phyloP scores from a whole-genome alignment of 1,140 invertebrate species.

The Lineus longissimus region DNA sequence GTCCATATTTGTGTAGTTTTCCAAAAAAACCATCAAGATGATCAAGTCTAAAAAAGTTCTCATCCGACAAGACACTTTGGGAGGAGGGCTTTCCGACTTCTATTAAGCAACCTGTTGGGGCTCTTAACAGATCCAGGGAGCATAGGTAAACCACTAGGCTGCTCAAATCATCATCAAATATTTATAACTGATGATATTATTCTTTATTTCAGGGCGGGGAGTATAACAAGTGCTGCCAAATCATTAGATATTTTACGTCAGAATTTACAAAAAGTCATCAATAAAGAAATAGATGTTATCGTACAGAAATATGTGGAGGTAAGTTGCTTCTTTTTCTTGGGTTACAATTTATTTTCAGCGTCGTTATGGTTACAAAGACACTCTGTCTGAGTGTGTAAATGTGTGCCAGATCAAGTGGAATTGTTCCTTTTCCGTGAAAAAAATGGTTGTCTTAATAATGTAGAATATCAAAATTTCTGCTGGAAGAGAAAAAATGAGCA shows the following conservation, averaged over 20 bases:
- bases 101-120: neutral
- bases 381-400: too few relatives aligned
- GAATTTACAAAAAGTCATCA: constrained; percentile 71
- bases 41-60: neutral
- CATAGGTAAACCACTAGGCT: neutral
- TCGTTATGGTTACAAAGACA: too few relatives aligned
- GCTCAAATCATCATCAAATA: too few relatives aligned
- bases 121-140: neutral
- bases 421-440: too few relatives aligned
- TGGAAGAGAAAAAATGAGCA: too few relatives aligned
- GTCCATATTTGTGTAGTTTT: too few relatives aligned
- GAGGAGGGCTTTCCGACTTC: neutral
- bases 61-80: neutral
- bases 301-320: constrained; percentile 73
- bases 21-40: neutral
- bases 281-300: constrained; percentile 72
- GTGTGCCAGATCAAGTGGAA: too few relatives aligned
- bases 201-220: constrained; percentile 35
- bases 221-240: constrained; percentile 62
- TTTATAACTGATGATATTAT: too few relatives aligned
- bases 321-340: constrained; percentile 25
- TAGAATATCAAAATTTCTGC: too few relatives aligned
- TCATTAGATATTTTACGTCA: constrained; percentile 70
- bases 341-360: too few relatives aligned
- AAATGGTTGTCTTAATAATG: too few relatives aligned